Base-by-base conservation (phyloP, 2,888 invertebrate species). In the Drosophila vallismaia region DNA sequence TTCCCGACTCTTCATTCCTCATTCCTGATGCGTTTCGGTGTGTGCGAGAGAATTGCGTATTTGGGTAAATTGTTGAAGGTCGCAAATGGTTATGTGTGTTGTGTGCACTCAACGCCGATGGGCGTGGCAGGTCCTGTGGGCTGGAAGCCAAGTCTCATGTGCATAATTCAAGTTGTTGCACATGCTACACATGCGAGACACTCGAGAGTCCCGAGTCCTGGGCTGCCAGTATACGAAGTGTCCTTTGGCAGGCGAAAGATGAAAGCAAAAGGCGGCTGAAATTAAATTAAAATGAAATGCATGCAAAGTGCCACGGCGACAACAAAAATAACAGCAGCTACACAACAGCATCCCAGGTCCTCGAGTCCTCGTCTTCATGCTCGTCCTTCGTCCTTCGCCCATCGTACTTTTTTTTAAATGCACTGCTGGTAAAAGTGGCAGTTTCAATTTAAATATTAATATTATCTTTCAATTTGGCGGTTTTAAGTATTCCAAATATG, bases 131-230 rank as follows among this genome's bases (percentile, higher is more conserved):
- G 38, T 31, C 44, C 42, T 69, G 57, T 69, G 57, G 62, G 55
- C 55, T 55, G 68, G 40, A 42, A 58, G 67, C 63, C 60, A 58
- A 59, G 85, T 60, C 77, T 88, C 86, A 69, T 88, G 88, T 88
- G 71, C 88, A 88, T 82, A 82, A 88, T 88, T 82, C 82, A 82
- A 82, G 82, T 83, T 88, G 82, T 88, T 82, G 82, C 82, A 88
- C 82, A 88, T 82, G 82, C 88, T 50, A 67, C 59, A 58, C 75
- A 68, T 49, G 69, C 50, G 51, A 44, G 51, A 68, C 60, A 48
- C 68, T 68, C 68, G 62, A 68, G 62, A 68, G 52, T 44, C 49
- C 52, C 40, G 57, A 31, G 71, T 67, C 62, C 68, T 59, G 60
- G 29, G n/a, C 70, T 70, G 75, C 52, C 50, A 31, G 46, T 50